Conservation (phyloP, 2,113 vertebrate species). For the Tachysurus fulvidraco region DNA sequence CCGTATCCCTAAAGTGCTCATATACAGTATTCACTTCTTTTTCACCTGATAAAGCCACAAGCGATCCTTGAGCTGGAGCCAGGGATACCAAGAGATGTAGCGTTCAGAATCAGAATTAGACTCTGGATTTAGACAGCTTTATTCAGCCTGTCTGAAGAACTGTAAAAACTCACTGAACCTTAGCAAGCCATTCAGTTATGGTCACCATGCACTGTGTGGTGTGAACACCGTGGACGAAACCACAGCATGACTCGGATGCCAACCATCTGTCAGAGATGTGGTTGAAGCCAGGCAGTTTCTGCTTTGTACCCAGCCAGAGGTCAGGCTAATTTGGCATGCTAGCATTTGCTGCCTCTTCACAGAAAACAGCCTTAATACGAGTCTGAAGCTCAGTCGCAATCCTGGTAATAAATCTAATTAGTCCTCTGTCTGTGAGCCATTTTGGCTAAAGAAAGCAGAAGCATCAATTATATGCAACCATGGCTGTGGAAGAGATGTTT, state of each 20-base stretch:
- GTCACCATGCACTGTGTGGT: not conserved
- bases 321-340: conserved; percentile 43
- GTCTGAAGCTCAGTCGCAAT: conserved; percentile 20
- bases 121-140: not conserved
- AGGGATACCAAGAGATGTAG: not conserved
- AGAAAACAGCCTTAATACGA: conserved; percentile 14
- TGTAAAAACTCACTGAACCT: conserved; percentile 4
- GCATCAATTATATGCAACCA: not conserved
- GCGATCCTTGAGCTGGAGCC: not conserved
- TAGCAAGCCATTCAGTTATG: not conserved
- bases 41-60: not conserved
- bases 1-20: not conserved
- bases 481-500: conserved; percentile 14
- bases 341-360: not conserved
- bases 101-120: not conserved
- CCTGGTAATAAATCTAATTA: conserved; percentile 27
- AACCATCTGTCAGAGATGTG: conserved; percentile 36
- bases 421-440: conserved; percentile 13
- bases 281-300: conserved; percentile 10
- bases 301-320: conserved; percentile 36
- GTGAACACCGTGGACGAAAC: not conserved
- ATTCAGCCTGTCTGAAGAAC: not conserved
- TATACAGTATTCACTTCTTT: not conserved
- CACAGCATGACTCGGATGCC: conserved; percentile 7
- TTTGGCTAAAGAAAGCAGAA: conserved; percentile 18